These are phyloP conservation scores for Callipepla squamata DNA, from an alignment of 2,113 vertebrate species.

Conservation along the genomic window DNA sequence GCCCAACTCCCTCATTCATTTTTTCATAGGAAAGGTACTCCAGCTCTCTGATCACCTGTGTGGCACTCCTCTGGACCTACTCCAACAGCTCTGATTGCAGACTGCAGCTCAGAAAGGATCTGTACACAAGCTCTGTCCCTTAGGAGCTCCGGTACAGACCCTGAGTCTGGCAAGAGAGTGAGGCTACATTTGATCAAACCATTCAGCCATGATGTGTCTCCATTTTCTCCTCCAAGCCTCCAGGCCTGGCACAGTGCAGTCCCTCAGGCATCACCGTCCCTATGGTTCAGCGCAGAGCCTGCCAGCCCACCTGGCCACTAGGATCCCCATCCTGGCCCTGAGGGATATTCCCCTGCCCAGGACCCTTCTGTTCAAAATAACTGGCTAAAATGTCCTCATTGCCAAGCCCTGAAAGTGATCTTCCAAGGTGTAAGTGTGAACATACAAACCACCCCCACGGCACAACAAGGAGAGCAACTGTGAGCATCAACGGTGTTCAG, in stretches of 20 bases:
- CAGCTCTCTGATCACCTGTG: too few relatives aligned
- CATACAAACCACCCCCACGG: fast-evolving
- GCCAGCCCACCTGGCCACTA: fast-evolving
- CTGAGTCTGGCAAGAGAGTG: not conserved
- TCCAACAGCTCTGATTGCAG: not conserved
- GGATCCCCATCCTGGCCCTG: not conserved
- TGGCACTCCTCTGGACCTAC: too few relatives aligned
- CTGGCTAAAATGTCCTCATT: not conserved
- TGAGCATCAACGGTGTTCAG: not conserved
- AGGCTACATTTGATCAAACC: not conserved
- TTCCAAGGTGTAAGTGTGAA: not conserved
- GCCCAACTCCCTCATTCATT: too few relatives aligned
- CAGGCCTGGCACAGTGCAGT: not conserved
- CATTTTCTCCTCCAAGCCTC: not conserved
- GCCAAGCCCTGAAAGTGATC: not conserved
- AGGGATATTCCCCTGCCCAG: not conserved
- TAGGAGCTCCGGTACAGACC: not conserved
- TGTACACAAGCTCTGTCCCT: not conserved
- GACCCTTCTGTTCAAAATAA: not conserved
- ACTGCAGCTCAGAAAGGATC: not conserved
- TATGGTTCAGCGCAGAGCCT: not conserved
- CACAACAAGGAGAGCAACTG: not conserved
- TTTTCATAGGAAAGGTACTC: too few relatives aligned
- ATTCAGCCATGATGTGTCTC: not conserved
- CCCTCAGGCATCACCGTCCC: not conserved